These are phyloP conservation scores for Euphonia xanthogaster DNA, from an alignment of 2,797 vertebrate species.

Conservation along the genomic window DNA sequence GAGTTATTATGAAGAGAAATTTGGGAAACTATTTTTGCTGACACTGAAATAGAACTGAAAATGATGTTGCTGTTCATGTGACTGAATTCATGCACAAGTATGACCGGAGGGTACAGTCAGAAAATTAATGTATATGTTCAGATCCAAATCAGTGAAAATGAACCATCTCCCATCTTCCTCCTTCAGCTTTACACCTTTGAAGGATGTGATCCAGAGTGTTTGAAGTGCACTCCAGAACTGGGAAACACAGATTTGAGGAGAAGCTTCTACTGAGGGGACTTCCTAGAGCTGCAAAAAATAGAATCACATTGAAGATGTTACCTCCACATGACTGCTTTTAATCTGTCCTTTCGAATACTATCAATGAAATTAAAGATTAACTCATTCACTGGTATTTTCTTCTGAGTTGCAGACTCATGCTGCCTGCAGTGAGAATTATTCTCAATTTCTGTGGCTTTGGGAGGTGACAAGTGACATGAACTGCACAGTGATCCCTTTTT, in stretches of 20 bases:
- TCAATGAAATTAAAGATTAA: slow-evolving; percentile 1
- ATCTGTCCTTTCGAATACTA: background rate
- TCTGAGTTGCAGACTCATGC: background rate
- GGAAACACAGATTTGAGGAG: background rate
- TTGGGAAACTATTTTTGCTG: background rate
- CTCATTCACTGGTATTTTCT: background rate
- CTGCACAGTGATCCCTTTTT: background rate
- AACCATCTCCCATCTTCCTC: background rate
- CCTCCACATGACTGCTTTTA: background rate
- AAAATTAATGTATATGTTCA: background rate
- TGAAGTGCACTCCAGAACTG: slow-evolving; percentile 11
- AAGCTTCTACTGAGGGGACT: background rate
- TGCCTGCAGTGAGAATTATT: background rate
- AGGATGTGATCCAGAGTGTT: background rate
- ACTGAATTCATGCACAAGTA: background rate
- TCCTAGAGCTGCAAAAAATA: background rate
- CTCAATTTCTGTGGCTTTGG: background rate
- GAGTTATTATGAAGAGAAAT: background rate
- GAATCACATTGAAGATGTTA: background rate
- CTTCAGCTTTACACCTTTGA: background rate
- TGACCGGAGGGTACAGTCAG: background rate
- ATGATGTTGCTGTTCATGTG: background rate
- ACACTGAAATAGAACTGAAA: background rate
- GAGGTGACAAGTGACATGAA: background rate
- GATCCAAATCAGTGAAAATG: background rate